A percentile compares a stretch with the other conserved stretches of the same genome.
These are phyloP conservation scores for Steatornis caripensis DNA, from an alignment of 2,113 vertebrate species.

Conservation along the genomic window DNA sequence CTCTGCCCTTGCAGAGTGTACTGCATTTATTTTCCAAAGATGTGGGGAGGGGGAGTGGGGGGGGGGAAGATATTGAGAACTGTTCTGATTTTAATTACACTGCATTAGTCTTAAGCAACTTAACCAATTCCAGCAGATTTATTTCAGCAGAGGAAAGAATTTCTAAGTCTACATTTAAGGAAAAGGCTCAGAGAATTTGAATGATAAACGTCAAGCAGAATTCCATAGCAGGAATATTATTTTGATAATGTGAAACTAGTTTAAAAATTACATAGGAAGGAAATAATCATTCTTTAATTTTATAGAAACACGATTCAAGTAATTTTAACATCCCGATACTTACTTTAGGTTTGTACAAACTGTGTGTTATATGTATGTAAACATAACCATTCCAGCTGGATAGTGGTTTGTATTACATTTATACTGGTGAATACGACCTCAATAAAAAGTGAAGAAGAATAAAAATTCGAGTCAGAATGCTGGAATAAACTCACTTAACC, in stretches of 20 bases:
- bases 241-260: background rate
- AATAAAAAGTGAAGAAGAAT: background rate
- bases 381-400: background rate
- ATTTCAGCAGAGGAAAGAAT: background rate
- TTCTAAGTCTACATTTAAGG: background rate
- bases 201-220: background rate
- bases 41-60: fast-evolving
- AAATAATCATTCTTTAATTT: background rate
- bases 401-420: background rate
- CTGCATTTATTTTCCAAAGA: background rate
- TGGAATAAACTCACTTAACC: background rate
- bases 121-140: background rate
- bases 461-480: background rate
- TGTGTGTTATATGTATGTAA: background rate
- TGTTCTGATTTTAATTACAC: background rate
- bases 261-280: background rate
- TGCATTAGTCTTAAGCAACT: background rate
- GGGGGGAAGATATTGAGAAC: background rate
- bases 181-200: background rate
- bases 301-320: background rate
- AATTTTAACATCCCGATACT: background rate
- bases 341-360: background rate
- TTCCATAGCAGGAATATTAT: background rate
- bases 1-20: background rate
- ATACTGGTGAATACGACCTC: background rate